Evolutionary conservation across 92 coral and sea anemone species (phyloP).

Genomic region (Virgularia gustaviana): DNA sequence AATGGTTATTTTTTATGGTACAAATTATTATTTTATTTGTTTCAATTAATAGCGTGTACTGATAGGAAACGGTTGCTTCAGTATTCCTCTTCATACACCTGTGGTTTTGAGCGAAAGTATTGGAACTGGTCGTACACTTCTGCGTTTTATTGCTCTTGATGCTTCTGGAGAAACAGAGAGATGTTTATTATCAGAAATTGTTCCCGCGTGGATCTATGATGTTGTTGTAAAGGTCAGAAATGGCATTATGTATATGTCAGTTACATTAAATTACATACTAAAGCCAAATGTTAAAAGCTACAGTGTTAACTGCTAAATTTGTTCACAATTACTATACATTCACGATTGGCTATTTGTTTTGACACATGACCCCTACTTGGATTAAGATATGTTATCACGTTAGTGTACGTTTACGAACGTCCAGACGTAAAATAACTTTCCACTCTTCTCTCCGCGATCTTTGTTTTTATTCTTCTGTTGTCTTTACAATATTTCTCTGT

Average conservation of each 20-base stretch:
- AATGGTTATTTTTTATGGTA: not conserved
- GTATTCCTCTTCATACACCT: conserved; percentile 88
- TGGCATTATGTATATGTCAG: too few species aligned
- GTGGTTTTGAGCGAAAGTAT: conserved; percentile 80
- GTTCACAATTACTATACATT: not conserved
- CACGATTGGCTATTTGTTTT: not conserved
- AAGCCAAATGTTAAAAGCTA: too few species aligned
- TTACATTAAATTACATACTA: too few species aligned
- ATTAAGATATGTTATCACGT: too few species aligned
- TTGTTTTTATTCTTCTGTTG: too few species aligned
- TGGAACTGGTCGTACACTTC: conserved; percentile 85
- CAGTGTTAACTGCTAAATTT: too few species aligned
- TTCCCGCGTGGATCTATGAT: conserved; percentile 87
- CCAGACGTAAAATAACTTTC: too few species aligned
- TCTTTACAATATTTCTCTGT: too few species aligned
- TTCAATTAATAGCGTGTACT: conserved; percentile 62
- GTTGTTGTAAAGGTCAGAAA: conserved; percentile 95
- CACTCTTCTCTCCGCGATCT: too few species aligned
- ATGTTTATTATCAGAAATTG: conserved; percentile 77
- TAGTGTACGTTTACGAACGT: too few species aligned
- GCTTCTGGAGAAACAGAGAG: conserved; percentile 94
- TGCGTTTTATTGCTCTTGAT: conserved; percentile 78
- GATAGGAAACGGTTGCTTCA: conserved; percentile 84
- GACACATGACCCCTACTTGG: too few species aligned
- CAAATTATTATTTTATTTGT: not conserved